These are phyloP conservation scores for Egretta garzetta DNA, from an alignment of 2,113 vertebrate genomes.

Conservation along the genomic window DNA sequence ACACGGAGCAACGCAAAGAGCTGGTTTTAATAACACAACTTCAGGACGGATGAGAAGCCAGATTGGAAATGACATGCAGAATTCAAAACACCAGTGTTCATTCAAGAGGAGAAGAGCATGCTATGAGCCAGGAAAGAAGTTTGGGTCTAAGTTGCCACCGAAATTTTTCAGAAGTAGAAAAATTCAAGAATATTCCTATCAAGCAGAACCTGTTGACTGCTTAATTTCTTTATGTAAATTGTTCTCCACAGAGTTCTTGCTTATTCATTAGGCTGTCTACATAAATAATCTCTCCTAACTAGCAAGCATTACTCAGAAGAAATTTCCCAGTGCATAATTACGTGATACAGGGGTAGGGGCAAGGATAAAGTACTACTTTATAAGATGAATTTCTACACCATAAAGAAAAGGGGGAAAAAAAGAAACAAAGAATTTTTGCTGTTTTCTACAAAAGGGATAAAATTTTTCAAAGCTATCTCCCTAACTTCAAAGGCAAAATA, in stretches of 20 bases:
- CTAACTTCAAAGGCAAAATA: background rate
- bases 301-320: background rate
- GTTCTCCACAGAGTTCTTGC: background rate
- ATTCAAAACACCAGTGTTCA: background rate
- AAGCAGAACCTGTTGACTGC: slow-evolving; percentile 3
- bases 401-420: background rate
- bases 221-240: background rate
- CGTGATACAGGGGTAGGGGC: background rate
- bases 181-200: background rate
- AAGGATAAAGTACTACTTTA: background rate
- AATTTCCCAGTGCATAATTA: background rate
- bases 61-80: background rate
- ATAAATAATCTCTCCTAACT: background rate
- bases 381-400: background rate
- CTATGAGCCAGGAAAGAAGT: background rate
- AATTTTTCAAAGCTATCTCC: background rate
- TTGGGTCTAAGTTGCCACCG: background rate
- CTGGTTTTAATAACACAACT: background rate
- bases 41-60: background rate
- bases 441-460: background rate
- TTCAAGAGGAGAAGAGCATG: background rate
- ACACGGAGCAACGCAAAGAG: background rate
- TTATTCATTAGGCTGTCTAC: background rate
- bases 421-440: background rate
- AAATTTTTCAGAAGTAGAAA: background rate